Evolutionary conservation across 2,888 invertebrate genomes (phyloP).

Genomic region (Orchesellides sinensis): DNA sequence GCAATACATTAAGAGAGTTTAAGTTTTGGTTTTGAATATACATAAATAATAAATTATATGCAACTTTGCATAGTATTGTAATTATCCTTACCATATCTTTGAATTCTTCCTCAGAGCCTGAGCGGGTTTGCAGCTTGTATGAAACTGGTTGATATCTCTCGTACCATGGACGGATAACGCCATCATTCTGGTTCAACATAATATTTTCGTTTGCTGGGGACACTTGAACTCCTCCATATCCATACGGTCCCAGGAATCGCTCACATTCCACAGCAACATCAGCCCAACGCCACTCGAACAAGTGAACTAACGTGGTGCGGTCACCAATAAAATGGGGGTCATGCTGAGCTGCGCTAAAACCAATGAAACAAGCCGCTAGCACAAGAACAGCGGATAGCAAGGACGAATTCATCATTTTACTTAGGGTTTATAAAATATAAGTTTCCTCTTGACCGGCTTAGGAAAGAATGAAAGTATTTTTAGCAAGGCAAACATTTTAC

Average conservation of each 20-base stretch:
- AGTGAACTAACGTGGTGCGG: conserved; percentile 78
- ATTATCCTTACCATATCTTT: conserved; percentile 78
- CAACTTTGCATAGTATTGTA: too few species aligned
- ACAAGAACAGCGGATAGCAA: too few species aligned
- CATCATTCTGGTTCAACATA: too few species aligned
- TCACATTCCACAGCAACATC: conserved; percentile 86
- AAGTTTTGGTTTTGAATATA: too few species aligned
- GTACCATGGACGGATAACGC: conserved; percentile 75
- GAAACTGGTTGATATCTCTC: conserved; percentile 79
- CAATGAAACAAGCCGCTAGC: background rate
- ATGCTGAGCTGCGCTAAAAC: conserved; percentile 49
- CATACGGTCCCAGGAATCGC: conserved; percentile 82
- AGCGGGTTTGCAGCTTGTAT: conserved; percentile 77
- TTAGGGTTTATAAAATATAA: too few species aligned
- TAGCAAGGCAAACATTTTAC: too few species aligned
- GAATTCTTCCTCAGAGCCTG: conserved; percentile 77
- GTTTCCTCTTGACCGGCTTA: too few species aligned
- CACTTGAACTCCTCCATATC: conserved; percentile 79
- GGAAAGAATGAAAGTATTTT: too few species aligned
- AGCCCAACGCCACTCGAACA: conserved; percentile 86
- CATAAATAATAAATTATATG: background rate
- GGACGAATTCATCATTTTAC: too few species aligned
- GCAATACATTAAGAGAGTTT: too few species aligned
- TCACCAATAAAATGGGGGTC: conserved; percentile 53
- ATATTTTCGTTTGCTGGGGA: conserved; percentile 87